Evolutionary conservation across 2,797 vertebrate genomes (phyloP), one percentile per base, ranked within the genome.

Genomic region (Fistularia tabacaria): DNA sequence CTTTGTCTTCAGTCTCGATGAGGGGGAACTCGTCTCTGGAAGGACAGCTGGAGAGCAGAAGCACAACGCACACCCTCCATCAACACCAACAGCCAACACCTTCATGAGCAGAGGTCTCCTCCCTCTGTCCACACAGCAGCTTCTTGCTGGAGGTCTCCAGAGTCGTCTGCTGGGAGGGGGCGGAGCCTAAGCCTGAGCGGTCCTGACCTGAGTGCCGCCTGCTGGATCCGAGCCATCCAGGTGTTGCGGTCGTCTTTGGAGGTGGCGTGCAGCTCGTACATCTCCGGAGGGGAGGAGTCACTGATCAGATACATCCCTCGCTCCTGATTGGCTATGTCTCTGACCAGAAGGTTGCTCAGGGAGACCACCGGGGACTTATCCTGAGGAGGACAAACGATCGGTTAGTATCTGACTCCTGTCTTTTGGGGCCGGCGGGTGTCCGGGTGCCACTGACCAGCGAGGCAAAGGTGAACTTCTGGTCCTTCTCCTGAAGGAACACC

Each of bases 251-350:
- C 93, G 0, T 97, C 94, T 1, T 93, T 92, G 1, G 94, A 94
- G 0, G 92, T 85, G 0, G 92, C 86, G 7, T 97, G 92, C 6
- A 97, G 90, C 85, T 98, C 96, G 0, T 97, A 97, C 95, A 98
- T 98, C 80, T 93, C 93, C 0, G 95, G 94, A 0, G 94, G 94
- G 3, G 79, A 66, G 0, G 92, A 89, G 0, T 91, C 89, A 41
- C 90, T 95, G 76, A 97, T 92, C 53, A 98, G 88, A 80, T 98
- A 98, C 90, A 98, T 91, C 5, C 96, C 96, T 76, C 94, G 92
- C 79, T 97, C 95, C 88, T 97, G 94, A 88, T 95, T 98, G 82
- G 96, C 96, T 14, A 97, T 95, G 73, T 98, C 94, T 45, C 96
- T 81, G 1, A 98, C 93, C 0, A 98, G 93, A 48, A 97, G 88